phyloP scores from a whole-genome alignment of 1,140 invertebrate genomes.

The Drosophila tropicalis region DNA sequence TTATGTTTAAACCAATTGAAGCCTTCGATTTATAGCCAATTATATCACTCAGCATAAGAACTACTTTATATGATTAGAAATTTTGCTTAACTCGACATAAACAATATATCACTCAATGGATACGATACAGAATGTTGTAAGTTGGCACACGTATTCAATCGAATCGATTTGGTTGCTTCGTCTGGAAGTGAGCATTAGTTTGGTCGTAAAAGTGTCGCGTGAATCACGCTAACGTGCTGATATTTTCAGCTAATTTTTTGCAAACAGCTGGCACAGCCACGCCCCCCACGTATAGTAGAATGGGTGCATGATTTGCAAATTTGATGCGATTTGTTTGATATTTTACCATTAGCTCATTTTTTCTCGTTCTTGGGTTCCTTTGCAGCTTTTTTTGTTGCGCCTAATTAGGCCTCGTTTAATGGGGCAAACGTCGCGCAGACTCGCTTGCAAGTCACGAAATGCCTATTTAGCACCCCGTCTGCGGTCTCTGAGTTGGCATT shows the following conservation, averaged over 20 bases:
- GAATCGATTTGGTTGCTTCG: not conserved
- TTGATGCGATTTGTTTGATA: constrained; percentile 67
- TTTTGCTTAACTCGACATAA: too few species aligned
- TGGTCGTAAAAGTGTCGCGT: constrained; percentile 64
- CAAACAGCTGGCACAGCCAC: constrained; percentile 37
- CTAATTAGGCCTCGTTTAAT: constrained; percentile 72
- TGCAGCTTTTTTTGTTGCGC: constrained; percentile 35
- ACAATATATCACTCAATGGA: too few species aligned
- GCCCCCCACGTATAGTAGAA: constrained; percentile 6
- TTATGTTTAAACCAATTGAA: too few species aligned
- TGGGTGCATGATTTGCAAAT: constrained; percentile 68
- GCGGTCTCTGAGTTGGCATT: constrained; percentile 65
- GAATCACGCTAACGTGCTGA: constrained; percentile 78
- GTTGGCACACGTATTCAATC: not conserved
- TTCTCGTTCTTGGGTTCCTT: constrained; percentile 6
- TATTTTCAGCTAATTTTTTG: constrained; percentile 57
- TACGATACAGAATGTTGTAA: too few species aligned
- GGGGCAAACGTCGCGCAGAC: constrained; percentile 67
- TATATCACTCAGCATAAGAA: too few species aligned
- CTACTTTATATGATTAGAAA: too few species aligned
- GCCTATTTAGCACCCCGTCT: constrained; percentile 64
- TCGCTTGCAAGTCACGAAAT: constrained; percentile 77
- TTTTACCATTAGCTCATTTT: constrained; percentile 34
- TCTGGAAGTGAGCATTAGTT: not conserved
- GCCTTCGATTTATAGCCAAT: too few species aligned